phyloP scores from a whole-genome alignment of 2,888 invertebrate species.

The Platypus cylindrus region DNA sequence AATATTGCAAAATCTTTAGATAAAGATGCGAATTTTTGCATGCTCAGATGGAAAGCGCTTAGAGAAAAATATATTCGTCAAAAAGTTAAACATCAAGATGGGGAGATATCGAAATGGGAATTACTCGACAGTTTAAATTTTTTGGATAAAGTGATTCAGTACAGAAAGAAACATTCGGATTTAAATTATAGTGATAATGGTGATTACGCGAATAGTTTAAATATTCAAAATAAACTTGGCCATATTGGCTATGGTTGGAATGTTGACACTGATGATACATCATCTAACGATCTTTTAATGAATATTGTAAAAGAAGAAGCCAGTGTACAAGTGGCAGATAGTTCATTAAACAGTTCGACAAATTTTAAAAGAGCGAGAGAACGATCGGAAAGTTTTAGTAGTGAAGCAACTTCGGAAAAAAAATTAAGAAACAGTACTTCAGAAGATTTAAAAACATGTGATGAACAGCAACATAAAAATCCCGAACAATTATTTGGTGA shows the following conservation, averaged over 20 bases:
- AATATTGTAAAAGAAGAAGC: constrained; percentile 18
- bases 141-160: constrained; percentile 26
- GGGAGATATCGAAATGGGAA: constrained; percentile 25
- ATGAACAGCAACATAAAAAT: constrained; percentile 14
- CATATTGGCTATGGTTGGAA: constrained; percentile 9
- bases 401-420: constrained; percentile 15
- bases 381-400: constrained; percentile 16
- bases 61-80: constrained; percentile 28
- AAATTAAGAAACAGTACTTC: constrained; percentile 6
- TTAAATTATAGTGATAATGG: not conserved
- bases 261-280: constrained; percentile 17
- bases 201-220: not conserved
- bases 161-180: constrained; percentile 18
- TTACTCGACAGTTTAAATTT: constrained; percentile 25
- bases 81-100: constrained; percentile 23
- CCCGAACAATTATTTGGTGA: constrained; percentile 27
- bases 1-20: constrained; percentile 20
- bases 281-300: constrained; percentile 18
- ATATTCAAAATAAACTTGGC: constrained; percentile 1
- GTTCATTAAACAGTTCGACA: constrained; percentile 15
- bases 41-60: constrained; percentile 26
- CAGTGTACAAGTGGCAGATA: constrained; percentile 17
- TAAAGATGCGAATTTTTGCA: constrained; percentile 21
- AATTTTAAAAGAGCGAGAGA: constrained; percentile 11
- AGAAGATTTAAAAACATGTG: constrained; percentile 6